Percentiles rank a stretch among this genome's conserved stretches.
Evolutionary conservation across 2,888 invertebrate species (phyloP).

Genomic region (Maniola hyperantus): DNA sequence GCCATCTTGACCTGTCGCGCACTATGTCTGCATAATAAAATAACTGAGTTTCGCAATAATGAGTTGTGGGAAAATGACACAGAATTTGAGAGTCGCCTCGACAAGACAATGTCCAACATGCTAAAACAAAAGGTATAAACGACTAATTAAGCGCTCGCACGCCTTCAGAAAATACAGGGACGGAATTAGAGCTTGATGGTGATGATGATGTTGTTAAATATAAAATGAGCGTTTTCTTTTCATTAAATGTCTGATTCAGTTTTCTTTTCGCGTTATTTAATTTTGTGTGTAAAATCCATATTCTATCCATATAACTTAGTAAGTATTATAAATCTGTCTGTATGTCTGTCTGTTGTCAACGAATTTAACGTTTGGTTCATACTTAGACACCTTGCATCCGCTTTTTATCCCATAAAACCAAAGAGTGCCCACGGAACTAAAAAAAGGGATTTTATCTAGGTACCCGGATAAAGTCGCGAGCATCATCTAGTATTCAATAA

Average conservation of each 20-base stretch:
- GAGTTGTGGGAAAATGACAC: constrained; percentile 70
- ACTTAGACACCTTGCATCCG: too few species aligned
- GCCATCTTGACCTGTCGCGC: too few species aligned
- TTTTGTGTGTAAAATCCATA: too few species aligned
- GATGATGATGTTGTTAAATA: not conserved
- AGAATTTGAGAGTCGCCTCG: constrained; percentile 61
- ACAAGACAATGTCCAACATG: constrained; percentile 66
- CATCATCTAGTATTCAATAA: not conserved
- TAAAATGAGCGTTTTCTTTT: too few species aligned
- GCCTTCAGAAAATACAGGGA: constrained; percentile 47
- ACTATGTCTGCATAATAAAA: constrained; percentile 55
- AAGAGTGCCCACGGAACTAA: too few species aligned
- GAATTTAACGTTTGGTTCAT: too few species aligned
- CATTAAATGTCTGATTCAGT: not conserved
- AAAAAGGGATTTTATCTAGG: too few species aligned
- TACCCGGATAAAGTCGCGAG: not conserved
- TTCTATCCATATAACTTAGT: too few species aligned
- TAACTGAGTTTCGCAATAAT: constrained; percentile 63
- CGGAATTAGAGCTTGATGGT: constrained; percentile 34
- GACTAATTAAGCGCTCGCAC: constrained; percentile 68
- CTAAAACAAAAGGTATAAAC: constrained; percentile 70
- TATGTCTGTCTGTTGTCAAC: too few species aligned
- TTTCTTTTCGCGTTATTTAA: too few species aligned
- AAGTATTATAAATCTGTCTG: too few species aligned
- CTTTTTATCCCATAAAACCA: too few species aligned